phyloP scores from a whole-genome alignment of 2,113 vertebrate genomes.

The Entelurus aequoreus region DNA sequence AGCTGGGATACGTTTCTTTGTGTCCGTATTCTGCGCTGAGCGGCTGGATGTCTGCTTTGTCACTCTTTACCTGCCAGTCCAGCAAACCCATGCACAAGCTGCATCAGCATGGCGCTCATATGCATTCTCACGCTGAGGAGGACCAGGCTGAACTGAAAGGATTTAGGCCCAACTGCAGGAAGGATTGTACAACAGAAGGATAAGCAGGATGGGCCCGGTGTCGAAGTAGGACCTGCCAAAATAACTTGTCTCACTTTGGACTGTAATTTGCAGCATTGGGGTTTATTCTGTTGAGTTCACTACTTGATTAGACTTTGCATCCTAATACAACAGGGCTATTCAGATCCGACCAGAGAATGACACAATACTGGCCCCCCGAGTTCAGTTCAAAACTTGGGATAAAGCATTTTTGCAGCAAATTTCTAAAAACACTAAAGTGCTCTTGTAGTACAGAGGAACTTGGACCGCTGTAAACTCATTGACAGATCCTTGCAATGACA shows the following conservation, averaged over 20 bases:
- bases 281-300: not conserved
- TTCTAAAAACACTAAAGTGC: too few species aligned
- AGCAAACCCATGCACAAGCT: constrained; percentile 51
- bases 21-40: constrained; percentile 25
- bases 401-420: too few species aligned
- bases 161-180: constrained; percentile 58
- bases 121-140: constrained; percentile 48
- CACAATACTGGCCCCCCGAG: too few species aligned
- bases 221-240: constrained; percentile 55
- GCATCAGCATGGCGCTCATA: constrained; percentile 25
- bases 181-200: constrained; percentile 55
- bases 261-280: constrained; percentile 26
- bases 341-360: too few species aligned
- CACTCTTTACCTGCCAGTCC: constrained; percentile 46
- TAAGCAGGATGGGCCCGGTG: constrained; percentile 46
- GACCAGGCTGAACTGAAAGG: constrained; percentile 57
- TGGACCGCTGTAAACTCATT: too few species aligned
- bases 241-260: constrained; percentile 52
- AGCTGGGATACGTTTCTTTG: constrained; percentile 38
- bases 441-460: too few species aligned
- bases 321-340: not conserved
- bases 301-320: constrained; percentile 8
- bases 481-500: too few species aligned
- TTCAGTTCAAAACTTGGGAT: too few species aligned
- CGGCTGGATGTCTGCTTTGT: constrained; percentile 46